Conservation (phyloP, 2,888 invertebrate genomes). For the Diploptera punctata region DNA sequence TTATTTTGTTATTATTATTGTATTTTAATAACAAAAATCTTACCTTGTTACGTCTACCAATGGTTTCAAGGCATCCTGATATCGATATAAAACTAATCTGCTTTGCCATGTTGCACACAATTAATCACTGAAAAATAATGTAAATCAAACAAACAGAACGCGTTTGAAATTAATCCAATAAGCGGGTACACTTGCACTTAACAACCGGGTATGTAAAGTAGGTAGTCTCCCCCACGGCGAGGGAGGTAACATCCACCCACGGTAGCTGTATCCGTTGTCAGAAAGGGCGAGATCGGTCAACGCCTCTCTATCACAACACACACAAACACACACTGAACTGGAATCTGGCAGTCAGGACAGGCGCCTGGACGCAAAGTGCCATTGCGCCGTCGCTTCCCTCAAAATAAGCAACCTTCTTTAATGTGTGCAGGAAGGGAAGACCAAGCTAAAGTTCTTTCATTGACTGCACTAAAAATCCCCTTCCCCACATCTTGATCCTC, state of each 20-base stretch:
- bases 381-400: constrained; percentile 12
- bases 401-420: background rate
- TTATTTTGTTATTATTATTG: too few species aligned
- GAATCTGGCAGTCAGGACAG: background rate
- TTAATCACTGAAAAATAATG: background rate
- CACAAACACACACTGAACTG: too few species aligned
- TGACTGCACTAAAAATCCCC: background rate
- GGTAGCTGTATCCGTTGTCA: background rate
- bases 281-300: background rate
- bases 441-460: background rate
- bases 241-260: background rate
- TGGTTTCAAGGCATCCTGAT: background rate
- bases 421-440: background rate
- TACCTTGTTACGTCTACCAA: constrained; percentile 1
- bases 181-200: constrained; percentile 5
- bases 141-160: background rate
- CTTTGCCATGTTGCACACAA: background rate
- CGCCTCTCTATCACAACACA: background rate
- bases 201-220: background rate
- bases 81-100: background rate
- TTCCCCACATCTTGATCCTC: too few species aligned
- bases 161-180: background rate
- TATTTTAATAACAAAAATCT: background rate
- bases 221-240: background rate
- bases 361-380: background rate